Conservation (phyloP, 2,888 invertebrate species). For the Pristionchus mayeri region DNA sequence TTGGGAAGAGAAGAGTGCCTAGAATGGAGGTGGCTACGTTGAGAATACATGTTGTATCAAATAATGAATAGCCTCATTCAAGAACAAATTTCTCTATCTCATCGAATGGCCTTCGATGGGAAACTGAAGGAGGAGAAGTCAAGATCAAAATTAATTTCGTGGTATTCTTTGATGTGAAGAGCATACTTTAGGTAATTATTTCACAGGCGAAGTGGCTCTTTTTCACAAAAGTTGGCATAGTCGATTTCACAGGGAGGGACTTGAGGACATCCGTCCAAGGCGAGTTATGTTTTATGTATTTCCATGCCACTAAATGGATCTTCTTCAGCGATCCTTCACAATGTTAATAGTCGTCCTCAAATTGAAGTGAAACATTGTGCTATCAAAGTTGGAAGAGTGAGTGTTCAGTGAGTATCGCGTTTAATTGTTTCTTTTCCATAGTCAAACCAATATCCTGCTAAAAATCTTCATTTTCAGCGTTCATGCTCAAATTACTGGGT, state of each 20-base stretch:
- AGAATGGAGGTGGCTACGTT: no score
- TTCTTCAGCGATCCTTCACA: neutral
- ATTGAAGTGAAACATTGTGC: neutral
- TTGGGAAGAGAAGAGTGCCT: no score
- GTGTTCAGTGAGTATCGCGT: neutral
- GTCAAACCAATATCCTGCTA: no score
- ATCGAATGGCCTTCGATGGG: neutral
- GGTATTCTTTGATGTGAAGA: neutral
- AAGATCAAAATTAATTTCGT: neutral
- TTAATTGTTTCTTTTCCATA: no score
- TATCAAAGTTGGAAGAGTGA: neutral
- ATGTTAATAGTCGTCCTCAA: neutral
- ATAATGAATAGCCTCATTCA: no score
- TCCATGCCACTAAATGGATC: neutral
- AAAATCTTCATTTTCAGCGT: neutral
- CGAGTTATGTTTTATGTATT: neutral
- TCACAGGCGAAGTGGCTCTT: neutral
- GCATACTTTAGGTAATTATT: no score
- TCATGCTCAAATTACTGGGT: neutral
- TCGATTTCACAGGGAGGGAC: neutral
- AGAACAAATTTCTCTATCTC: conserved; percentile 5
- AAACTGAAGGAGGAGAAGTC: neutral
- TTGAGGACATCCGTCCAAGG: neutral
- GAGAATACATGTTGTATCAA: no score
- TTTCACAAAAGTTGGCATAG: neutral